Evolutionary conservation across 2,113 vertebrate species (phyloP).

Genomic region (Carettochelys insculpta): DNA sequence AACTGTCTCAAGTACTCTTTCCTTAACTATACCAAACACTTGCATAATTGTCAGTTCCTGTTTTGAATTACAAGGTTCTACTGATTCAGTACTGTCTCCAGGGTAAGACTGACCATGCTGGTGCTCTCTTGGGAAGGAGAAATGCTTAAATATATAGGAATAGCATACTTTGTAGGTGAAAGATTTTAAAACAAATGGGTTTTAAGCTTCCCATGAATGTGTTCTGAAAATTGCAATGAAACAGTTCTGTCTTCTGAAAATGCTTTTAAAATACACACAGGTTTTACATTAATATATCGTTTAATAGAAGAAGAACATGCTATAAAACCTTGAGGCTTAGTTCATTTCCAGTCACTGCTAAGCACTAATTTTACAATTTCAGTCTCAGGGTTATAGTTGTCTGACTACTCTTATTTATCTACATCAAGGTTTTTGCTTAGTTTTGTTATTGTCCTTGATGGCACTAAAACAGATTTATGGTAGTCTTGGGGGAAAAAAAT

Average conservation of each 20-base stretch:
- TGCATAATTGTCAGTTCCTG: neutral
- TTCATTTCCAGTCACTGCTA: neutral
- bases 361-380: constrained; percentile 32
- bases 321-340: neutral
- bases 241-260: neutral
- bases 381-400: constrained; percentile 18
- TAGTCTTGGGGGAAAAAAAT: constrained; percentile 30
- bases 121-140: neutral
- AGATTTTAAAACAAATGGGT: neutral
- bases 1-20: neutral
- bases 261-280: neutral
- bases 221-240: neutral
- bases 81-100: neutral
- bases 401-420: constrained; percentile 1
- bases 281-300: neutral
- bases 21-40: neutral
- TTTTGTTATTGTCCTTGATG: constrained; percentile 37
- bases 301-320: constrained; percentile 3
- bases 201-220: neutral
- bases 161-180: neutral
- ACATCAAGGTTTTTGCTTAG: constrained; percentile 16
- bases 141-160: neutral
- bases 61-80: neutral
- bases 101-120: neutral
- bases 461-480: constrained; percentile 25